Base-by-base conservation (phyloP, 2,797 vertebrate genomes). In the Leucoraja ocellata region DNA sequence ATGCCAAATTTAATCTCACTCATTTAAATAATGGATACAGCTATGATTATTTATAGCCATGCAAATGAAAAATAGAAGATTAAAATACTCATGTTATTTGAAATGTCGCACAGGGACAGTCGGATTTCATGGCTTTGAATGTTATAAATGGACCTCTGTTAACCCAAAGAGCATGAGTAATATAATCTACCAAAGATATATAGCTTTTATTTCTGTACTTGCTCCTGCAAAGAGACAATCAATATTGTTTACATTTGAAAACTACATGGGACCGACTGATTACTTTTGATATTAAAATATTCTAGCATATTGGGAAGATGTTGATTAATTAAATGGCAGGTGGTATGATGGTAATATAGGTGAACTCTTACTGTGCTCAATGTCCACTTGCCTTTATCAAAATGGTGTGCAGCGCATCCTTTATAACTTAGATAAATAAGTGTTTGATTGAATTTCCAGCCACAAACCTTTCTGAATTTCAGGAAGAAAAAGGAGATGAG, bases 1-100 rank as follows among this genome's bases (percentile, higher is more conserved):
- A 68, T 68, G 84, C 84, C 84, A 88, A 88, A n/a, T 88, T 88
- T 88, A 88, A 88, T 88, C 65, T 68, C 84, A 88, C 65, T 63
- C 63, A 65, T 88, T 88, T 68, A 68, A 88, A 88, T 88, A 68
- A 88, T 88, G 84, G 84, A 68, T 88, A 68, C 61, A 68, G n/a
- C 61, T 21, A 18, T 68, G 61, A 88, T 88, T 88, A 88, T 88
- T 88, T 88, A 88, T 88, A 88, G 84, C 16, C 63, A 68, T 88
- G 84, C 84, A 68, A 88, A 88, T 88, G 84, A 88, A 88, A 88
- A 36, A 65, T 61, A 21, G 84, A 88, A 88, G 63, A 88, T 88
- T 68, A 88, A 88, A 88, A 36, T 88, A 68, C 63, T 68, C 84
- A 88, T 88, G 61, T 63, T 68, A 68, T 88, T 88, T 18, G 28